phyloP scores from a whole-genome alignment of 2,888 invertebrate species.

The Junonia oenone region DNA sequence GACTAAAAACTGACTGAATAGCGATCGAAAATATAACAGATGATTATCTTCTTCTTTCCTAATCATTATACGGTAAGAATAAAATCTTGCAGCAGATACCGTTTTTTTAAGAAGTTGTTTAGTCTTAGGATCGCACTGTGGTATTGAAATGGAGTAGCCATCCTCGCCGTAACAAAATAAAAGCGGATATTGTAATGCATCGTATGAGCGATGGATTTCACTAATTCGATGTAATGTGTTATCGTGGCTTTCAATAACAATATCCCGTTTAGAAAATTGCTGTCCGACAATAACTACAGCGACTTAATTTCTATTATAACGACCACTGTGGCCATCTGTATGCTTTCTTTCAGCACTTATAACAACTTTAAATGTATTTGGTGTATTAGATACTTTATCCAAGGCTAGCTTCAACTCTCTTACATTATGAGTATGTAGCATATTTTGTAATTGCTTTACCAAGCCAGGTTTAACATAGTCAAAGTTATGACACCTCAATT shows the following conservation, averaged over 20 bases:
- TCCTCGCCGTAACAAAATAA: constrained; percentile 33
- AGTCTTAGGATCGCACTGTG: constrained; percentile 29
- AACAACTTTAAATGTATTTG: no score
- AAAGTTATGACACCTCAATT: no score
- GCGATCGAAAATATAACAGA: constrained; percentile 19
- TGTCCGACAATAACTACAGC: constrained; percentile 33
- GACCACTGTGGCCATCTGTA: constrained; percentile 31
- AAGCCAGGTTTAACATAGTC: no score
- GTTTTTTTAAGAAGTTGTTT: constrained; percentile 25
- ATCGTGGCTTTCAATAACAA: constrained; percentile 32
- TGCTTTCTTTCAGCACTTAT: no score
- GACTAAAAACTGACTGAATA: no score
- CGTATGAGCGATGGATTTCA: constrained; percentile 34
- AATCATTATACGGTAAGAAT: constrained; percentile 30
- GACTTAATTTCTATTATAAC: constrained; percentile 35
- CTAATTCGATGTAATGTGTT: constrained; percentile 29
- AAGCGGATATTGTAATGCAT: constrained; percentile 35
- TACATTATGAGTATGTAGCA: no score
- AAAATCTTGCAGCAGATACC: constrained; percentile 30
- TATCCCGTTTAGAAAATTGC: constrained; percentile 35
- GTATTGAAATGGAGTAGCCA: constrained; percentile 30
- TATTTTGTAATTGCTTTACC: no score
- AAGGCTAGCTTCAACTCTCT: no score
- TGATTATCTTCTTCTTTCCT: no score
- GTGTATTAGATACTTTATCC: no score